Percentiles rank a stretch among this genome's conserved stretches.
These are phyloP conservation scores for Augochlora pura DNA, from an alignment of 1,140 invertebrate species.

Conservation along the genomic window DNA sequence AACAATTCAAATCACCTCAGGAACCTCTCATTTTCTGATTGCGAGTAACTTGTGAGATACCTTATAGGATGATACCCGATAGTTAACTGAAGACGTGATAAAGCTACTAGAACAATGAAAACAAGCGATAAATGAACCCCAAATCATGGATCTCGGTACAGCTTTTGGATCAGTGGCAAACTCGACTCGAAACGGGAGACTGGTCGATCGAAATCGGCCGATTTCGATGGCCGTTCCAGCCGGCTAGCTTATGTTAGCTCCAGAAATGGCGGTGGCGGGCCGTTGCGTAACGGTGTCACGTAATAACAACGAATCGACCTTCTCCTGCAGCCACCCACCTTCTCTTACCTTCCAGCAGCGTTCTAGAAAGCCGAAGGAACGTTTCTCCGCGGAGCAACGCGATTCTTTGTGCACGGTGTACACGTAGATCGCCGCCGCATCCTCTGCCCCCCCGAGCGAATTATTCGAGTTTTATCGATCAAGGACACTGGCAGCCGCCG, in stretches of 20 bases:
- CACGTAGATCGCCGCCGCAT: background rate
- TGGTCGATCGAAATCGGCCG: slow-evolving; percentile 33
- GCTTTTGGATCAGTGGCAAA: background rate
- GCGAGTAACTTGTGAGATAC: too few relatives aligned
- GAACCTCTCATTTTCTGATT: too few relatives aligned
- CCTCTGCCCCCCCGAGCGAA: background rate
- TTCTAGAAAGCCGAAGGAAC: slow-evolving; percentile 54
- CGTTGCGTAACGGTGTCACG: slow-evolving; percentile 71
- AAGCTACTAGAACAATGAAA: too few relatives aligned
- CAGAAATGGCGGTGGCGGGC: slow-evolving; percentile 10
- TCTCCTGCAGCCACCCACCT: slow-evolving; percentile 63
- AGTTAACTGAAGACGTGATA: too few relatives aligned
- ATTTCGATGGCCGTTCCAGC: slow-evolving; percentile 32
- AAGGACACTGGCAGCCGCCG: slow-evolving; percentile 4
- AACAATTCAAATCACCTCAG: too few relatives aligned
- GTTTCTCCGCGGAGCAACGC: slow-evolving; percentile 20
- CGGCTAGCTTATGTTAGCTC: slow-evolving; percentile 13
- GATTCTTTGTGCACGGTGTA: too few relatives aligned
- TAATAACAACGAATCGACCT: slow-evolving; percentile 70
- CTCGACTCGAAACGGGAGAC: background rate
- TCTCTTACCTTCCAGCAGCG: slow-evolving; percentile 44
- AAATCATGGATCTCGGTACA: too few relatives aligned
- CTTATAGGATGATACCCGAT: too few relatives aligned
- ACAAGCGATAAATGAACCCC: too few relatives aligned
- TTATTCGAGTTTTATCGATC: slow-evolving; percentile 28